Conservation (phyloP, 2,888 invertebrate species). For the Drosophila buzzatii region DNA sequence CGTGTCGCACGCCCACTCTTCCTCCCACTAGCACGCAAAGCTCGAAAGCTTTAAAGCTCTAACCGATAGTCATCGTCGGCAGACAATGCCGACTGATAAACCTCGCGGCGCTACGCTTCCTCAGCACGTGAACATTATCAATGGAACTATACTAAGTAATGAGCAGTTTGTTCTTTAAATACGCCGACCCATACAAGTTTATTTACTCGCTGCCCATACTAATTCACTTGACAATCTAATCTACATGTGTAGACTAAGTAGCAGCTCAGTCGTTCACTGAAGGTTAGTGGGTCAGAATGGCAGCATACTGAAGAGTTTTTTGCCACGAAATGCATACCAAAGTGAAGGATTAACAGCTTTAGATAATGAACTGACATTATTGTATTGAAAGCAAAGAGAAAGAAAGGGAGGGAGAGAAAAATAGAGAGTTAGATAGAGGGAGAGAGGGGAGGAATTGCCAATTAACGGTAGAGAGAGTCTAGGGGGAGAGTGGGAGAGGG, state of each 20-base stretch:
- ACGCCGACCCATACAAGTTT: background rate
- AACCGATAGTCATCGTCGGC: slow-evolving; percentile 8
- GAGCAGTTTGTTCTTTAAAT: background rate
- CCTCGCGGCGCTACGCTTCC: slow-evolving; percentile 16
- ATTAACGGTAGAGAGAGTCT: background rate
- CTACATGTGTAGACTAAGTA: background rate
- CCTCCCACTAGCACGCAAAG: slow-evolving; percentile 31
- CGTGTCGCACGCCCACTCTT: slow-evolving; percentile 53
- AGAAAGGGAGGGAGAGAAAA: background rate
- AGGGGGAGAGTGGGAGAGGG: background rate
- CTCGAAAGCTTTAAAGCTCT: slow-evolving; percentile 23
- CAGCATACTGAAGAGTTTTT: background rate
- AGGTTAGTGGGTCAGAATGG: slow-evolving; percentile 12
- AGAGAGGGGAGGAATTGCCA: background rate
- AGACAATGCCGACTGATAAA: slow-evolving; percentile 21
- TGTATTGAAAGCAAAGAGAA: background rate
- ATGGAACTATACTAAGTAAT: slow-evolving; percentile 14
- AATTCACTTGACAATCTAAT: slow-evolving; percentile 8
- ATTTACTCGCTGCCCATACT: background rate
- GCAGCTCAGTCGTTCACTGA: background rate
- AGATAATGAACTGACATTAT: slow-evolving; percentile 2
- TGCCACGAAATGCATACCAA: background rate
- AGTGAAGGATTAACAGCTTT: background rate
- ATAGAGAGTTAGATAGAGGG: background rate
- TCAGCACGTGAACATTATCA: slow-evolving; percentile 68